phyloP scores from a whole-genome alignment of 2,888 invertebrate genomes.

The Caenorhabditis auriculariae region DNA sequence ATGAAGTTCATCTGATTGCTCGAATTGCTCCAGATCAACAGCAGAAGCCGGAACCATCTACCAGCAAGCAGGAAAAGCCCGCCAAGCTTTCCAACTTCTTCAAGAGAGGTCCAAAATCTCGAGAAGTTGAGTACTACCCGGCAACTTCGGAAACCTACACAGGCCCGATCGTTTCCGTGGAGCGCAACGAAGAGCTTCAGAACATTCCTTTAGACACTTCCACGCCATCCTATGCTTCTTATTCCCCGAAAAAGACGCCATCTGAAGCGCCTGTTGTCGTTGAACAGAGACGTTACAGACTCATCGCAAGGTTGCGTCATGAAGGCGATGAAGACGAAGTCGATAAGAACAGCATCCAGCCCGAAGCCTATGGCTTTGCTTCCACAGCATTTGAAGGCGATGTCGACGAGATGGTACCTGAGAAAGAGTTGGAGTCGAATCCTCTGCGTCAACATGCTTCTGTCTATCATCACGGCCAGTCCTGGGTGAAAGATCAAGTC shows the following conservation, averaged over 20 bases:
- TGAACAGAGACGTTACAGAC: not conserved
- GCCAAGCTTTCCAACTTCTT: too few species aligned
- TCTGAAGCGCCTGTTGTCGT: not conserved
- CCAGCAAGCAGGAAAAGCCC: constrained; percentile 1
- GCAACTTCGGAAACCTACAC: constrained; percentile 11
- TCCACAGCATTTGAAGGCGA: too few species aligned
- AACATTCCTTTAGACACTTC: constrained; percentile 1
- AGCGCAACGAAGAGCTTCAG: constrained; percentile 6
- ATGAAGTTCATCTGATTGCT: too few species aligned
- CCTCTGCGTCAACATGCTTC: constrained; percentile 5
- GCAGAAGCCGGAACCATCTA: constrained; percentile 3
- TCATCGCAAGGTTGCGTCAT: constrained; percentile 4
- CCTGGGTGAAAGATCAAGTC: constrained; percentile 1
- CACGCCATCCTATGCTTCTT: not conserved
- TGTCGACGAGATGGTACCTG: not conserved
- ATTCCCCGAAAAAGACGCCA: not conserved
- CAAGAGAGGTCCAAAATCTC: too few species aligned
- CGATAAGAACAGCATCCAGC: constrained; percentile 10
- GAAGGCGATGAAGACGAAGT: constrained; percentile 21
- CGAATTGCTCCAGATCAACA: not conserved
- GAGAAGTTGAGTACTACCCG: too few species aligned
- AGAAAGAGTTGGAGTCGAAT: not conserved
- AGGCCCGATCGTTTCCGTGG: constrained; percentile 1
- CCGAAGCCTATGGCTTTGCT: too few species aligned
- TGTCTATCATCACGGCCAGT: constrained; percentile 7